Percentiles rank a stretch among this genome's conserved stretches.
Conservation (phyloP, 2,888 invertebrate species). For the Pseudococcus longispinus region DNA sequence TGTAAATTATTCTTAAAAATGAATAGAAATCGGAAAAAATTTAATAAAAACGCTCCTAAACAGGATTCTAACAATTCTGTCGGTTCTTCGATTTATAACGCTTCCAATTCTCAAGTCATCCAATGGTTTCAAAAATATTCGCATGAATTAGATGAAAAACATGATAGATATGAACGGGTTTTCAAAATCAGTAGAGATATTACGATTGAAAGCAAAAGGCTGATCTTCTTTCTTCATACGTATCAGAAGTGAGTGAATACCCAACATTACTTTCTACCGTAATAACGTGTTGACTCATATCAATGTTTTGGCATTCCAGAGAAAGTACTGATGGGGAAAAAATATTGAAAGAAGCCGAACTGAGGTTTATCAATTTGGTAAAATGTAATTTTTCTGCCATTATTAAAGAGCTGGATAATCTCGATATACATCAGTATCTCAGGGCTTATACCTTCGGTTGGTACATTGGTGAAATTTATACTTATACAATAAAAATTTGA, state of each 20-base stretch:
- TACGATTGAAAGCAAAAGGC: conserved; percentile 88
- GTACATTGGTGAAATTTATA: not conserved
- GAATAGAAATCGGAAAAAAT: not conserved
- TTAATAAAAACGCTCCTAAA: not conserved
- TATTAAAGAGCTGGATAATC: conserved; percentile 75
- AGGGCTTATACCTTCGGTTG: conserved; percentile 71
- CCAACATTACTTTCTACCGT: not conserved
- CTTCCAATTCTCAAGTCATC: conserved; percentile 64
- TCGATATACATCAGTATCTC: conserved; percentile 75
- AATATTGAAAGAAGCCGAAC: conserved; percentile 71
- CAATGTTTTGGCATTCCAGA: not conserved
- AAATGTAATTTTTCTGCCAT: conserved; percentile 71
- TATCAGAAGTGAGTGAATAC: conserved; percentile 67
- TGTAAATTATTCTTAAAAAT: not conserved
- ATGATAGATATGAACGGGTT: conserved; percentile 83
- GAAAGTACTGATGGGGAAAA: conserved; percentile 64
- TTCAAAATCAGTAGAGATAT: conserved; percentile 83
- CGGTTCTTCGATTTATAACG: not conserved
- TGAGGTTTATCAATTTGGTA: conserved; percentile 71
- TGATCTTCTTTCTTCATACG: conserved; percentile 85
- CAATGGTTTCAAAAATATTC: conserved; percentile 73
- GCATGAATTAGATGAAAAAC: conserved; percentile 74
- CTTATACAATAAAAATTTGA: not conserved
- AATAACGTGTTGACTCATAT: not conserved
- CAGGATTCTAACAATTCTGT: not conserved